Percentiles rank a stretch among this genome's conserved stretches.
These are phyloP conservation scores for Dendroctonus ponderosae DNA, from an alignment of 1,140 invertebrate species.

Conservation along the genomic window DNA sequence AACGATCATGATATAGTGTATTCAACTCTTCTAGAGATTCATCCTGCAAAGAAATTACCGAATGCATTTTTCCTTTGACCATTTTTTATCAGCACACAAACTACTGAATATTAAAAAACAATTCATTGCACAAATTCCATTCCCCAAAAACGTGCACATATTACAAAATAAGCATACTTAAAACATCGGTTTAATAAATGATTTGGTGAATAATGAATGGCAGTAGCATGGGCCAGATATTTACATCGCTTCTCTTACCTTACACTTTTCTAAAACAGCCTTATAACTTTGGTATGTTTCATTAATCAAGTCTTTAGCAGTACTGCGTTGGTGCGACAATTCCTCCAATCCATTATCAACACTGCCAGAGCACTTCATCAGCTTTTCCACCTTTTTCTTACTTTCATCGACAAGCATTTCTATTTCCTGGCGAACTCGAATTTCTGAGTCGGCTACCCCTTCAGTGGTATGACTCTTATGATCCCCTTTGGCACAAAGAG, in stretches of 20 bases:
- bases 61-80: not conserved
- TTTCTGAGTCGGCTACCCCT: constrained; percentile 70
- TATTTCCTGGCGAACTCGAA: constrained; percentile 71
- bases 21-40: constrained; percentile 73
- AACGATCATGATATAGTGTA: constrained; percentile 76
- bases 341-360: constrained; percentile 79
- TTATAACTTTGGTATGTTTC: constrained; percentile 84
- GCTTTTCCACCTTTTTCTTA: constrained; percentile 69
- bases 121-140: no score
- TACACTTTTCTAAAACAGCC: constrained; percentile 72
- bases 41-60: constrained; percentile 55
- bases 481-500: constrained; percentile 75
- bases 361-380: constrained; percentile 69
- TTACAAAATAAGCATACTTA: no score
- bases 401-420: constrained; percentile 69
- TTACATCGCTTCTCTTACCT: constrained; percentile 11
- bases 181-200: no score
- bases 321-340: constrained; percentile 79
- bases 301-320: constrained; percentile 79
- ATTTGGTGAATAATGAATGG: no score
- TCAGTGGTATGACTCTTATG: constrained; percentile 83
- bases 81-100: not conserved
- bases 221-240: no score
- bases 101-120: not conserved
- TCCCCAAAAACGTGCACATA: no score